Percentiles rank a stretch among this genome's conserved stretches.
Conservation (phyloP, 2,888 invertebrate genomes). For the Ligdia adustata region DNA sequence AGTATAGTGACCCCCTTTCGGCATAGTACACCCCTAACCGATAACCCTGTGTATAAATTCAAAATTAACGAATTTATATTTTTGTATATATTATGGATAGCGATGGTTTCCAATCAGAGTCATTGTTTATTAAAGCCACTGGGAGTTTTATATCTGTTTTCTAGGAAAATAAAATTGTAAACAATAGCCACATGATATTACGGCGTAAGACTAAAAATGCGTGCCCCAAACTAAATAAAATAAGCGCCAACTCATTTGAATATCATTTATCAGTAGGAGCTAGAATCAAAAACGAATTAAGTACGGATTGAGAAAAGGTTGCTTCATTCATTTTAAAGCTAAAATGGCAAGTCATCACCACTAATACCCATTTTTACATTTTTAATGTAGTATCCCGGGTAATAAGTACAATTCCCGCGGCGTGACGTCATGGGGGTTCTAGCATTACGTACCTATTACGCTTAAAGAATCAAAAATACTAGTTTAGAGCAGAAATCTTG, state of each 20-base stretch:
- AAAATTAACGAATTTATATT: no score
- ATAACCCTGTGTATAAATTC: no score
- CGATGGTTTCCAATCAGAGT: no score
- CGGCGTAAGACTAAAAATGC: no score
- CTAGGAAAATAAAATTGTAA: no score
- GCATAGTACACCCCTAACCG: no score
- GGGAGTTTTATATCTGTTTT: no score
- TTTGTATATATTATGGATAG: no score
- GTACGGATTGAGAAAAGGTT: conserved; percentile 35
- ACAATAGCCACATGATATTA: no score
- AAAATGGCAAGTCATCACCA: conserved; percentile 68
- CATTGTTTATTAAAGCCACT: no score
- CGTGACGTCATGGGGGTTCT: conserved; percentile 61
- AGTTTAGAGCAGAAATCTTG: not conserved
- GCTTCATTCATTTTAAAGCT: conserved; percentile 45
- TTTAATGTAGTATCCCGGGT: conserved; percentile 58
- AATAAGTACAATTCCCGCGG: conserved; percentile 67
- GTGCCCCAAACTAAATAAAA: no score
- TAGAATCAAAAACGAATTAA: conserved; percentile 28
- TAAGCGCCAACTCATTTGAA: conserved; percentile 28
- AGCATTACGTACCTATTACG: conserved; percentile 51
- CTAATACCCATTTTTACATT: conserved; percentile 62
- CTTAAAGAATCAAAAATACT: conserved; percentile 46
- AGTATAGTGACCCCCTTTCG: no score
- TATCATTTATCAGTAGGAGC: conserved; percentile 35